Percentiles rank a stretch among this genome's conserved stretches.
These are phyloP conservation scores for Apis mellifera DNA, from an alignment of 1,140 invertebrate species.

Conservation along the genomic window DNA sequence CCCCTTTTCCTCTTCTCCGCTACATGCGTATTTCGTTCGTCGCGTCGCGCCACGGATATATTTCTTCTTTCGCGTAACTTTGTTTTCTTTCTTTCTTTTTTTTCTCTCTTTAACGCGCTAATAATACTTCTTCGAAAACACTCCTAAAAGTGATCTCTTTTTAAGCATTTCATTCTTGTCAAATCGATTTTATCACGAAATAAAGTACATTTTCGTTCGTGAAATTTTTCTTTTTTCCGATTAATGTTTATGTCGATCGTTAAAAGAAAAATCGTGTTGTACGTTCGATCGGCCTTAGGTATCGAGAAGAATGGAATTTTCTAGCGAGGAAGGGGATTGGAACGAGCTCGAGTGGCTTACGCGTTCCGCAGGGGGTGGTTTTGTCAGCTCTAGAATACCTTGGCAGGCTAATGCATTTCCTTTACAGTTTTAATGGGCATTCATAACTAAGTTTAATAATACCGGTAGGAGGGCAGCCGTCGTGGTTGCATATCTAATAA, in stretches of 20 bases:
- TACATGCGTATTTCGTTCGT: conserved; percentile 60
- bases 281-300: conserved; percentile 38
- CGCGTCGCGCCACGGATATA: conserved; percentile 42
- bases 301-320: conserved; percentile 65
- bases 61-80: conserved; percentile 25
- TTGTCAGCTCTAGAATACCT: conserved; percentile 67
- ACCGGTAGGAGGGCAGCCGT: conserved; percentile 71
- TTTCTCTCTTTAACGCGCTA: too few species aligned
- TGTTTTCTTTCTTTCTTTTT: conserved; percentile 12
- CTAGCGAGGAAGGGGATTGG: conserved; percentile 49
- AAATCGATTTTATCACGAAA: too few species aligned
- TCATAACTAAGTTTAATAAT: conserved; percentile 82
- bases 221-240: too few species aligned
- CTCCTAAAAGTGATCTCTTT: too few species aligned
- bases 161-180: too few species aligned
- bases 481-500: conserved; percentile 79
- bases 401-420: conserved; percentile 80
- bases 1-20: conserved; percentile 30
- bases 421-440: conserved; percentile 81
- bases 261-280: not conserved
- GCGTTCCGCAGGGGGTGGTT: conserved; percentile 68
- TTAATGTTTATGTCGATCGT: too few species aligned
- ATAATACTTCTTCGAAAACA: too few species aligned
- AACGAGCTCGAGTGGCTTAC: conserved; percentile 64
- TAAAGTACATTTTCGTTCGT: too few species aligned